These are phyloP conservation scores for Xenus cinereus DNA, from an alignment of 2,113 vertebrate species.

Conservation along the genomic window DNA sequence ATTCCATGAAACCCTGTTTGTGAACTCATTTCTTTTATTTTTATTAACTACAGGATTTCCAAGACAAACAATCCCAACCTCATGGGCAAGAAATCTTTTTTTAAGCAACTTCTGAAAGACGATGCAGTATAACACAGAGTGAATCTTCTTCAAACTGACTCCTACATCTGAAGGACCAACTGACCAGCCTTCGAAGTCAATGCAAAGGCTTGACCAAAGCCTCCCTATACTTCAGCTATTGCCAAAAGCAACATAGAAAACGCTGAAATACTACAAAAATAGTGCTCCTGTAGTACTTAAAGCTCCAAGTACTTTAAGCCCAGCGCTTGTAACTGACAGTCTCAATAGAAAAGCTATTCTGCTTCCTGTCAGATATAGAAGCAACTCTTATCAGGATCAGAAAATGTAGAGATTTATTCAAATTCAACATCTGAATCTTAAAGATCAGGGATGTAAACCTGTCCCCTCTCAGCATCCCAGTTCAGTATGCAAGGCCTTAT, in stretches of 20 bases:
- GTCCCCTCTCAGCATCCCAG: neutral
- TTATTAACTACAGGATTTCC: neutral
- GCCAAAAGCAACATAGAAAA: conserved; percentile 49
- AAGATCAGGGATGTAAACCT: neutral
- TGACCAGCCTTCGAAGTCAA: neutral
- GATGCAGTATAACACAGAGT: neutral
- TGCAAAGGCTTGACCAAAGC: neutral
- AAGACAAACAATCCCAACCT: neutral
- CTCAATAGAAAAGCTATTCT: neutral
- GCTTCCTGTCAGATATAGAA: neutral
- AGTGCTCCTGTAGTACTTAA: neutral
- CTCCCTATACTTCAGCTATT: neutral
- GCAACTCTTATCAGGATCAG: neutral
- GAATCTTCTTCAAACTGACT: neutral
- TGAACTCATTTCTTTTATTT: neutral
- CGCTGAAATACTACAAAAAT: conserved; percentile 39
- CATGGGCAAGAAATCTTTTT: neutral
- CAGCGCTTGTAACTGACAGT: neutral
- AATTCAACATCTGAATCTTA: neutral
- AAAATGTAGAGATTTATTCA: neutral
- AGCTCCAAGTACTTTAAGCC: neutral
- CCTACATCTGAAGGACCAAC: neutral
- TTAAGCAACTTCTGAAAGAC: neutral
- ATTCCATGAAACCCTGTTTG: neutral
- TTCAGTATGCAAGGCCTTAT: neutral